Evolutionary conservation across 2,888 invertebrate species (phyloP), one percentile per base, ranked within the genome.

Genomic region (Brachypalpus laphriformis): DNA sequence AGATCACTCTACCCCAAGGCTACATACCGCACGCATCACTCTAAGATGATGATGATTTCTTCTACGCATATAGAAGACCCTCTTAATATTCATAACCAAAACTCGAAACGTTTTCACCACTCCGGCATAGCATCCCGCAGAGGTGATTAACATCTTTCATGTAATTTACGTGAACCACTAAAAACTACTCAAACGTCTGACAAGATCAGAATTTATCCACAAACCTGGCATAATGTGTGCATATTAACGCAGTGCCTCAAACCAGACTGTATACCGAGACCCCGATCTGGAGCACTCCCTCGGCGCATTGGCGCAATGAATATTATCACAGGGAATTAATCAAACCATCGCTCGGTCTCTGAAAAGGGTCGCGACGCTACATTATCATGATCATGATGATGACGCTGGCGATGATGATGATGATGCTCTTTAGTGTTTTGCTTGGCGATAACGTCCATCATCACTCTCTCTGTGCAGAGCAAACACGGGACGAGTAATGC

Each of bases 361-460:
- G 47, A 57, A 61, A 51, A 42, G 34, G 70, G 47, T 75, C 61
- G 51, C 47, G 51, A 59, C 42, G 63, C 31, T 63, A 74, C 66
- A 51, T 57, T 82, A 78, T 78, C 74, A 57, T 14, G 76, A 77
- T 83, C 71, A 45, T 37, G n/a, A 51, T 54, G 9, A 47, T 47
- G 16, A 42, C n/a, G n/a, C n/a, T n/a, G n/a, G n/a, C 8, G 51
- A 70, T 54, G 71, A 76, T 66, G 72, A 83, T 83, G 78, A 83
- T 83, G 83, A 83, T 72, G 78, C 83, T 83, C 68, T 75, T 83
- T 70, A 83, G 78, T 77, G 82, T 71, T 82, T 66, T 11, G 51
- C 66, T 57, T 28, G 66, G 66, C 77, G 82, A 82, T 82, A 82
- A 82, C 82, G 77, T 82, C 54, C 49, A 20, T 49, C 42, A 37